A percentile compares a stretch with the other conserved stretches of the same genome.
Evolutionary conservation across 2,888 invertebrate genomes (phyloP).

Genomic region (Rotaria socialis): DNA sequence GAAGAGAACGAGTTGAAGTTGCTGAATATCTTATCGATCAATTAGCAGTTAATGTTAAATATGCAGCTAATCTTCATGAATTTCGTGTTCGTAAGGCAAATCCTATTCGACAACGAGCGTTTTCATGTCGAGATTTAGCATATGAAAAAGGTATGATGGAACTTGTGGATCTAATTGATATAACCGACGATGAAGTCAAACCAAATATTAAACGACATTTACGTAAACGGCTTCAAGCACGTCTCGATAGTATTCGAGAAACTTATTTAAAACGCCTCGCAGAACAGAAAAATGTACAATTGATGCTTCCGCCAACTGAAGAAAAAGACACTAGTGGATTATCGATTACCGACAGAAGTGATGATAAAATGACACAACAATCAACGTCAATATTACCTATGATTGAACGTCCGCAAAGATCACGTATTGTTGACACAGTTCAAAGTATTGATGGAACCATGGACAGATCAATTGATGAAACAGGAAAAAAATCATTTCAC

Average conservation of each 20-base stretch:
- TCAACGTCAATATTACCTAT: neutral
- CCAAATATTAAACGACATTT: neutral
- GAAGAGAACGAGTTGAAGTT: conserved; percentile 51
- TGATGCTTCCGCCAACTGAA: too few relatives aligned
- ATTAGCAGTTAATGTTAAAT: conserved; percentile 52
- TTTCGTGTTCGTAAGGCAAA: conserved; percentile 46
- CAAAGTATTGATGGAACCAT: neutral
- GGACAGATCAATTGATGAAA: neutral
- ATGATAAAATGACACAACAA: neutral
- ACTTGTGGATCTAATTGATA: conserved; percentile 55
- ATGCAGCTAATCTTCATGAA: conserved; percentile 48
- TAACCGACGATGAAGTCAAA: neutral
- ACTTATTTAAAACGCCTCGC: neutral
- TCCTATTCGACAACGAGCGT: conserved; percentile 49
- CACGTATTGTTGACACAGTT: neutral
- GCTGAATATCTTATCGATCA: conserved; percentile 56
- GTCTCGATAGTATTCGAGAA: neutral
- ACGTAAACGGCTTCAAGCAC: neutral
- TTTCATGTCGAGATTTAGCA: conserved; percentile 55
- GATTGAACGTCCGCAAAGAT: neutral
- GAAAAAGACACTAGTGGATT: neutral
- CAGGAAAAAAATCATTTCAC: neutral
- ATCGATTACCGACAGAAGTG: neutral
- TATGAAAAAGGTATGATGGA: conserved; percentile 52
- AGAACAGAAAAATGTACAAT: neutral